A percentile compares a stretch with the other conserved stretches of the same genome.
Conservation (phyloP, 2,113 vertebrate genomes). For the Pandion haliaetus region DNA sequence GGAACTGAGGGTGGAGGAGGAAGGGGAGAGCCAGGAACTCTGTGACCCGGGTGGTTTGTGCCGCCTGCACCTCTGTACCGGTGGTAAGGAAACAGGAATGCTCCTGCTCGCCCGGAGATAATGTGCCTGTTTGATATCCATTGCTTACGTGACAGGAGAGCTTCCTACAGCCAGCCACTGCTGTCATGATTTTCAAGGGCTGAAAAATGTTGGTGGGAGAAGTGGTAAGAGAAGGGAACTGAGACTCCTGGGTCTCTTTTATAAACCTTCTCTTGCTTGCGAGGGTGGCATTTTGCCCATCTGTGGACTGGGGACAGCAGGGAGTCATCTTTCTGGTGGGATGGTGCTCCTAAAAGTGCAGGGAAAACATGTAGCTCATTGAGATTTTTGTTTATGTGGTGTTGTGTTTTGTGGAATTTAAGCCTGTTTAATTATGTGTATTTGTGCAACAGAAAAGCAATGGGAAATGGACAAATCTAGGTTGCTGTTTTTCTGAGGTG, state of each 20-base stretch:
- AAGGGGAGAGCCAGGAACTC: conserved; percentile 62
- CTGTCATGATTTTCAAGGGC: background rate
- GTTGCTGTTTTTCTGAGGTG: background rate
- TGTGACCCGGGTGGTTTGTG: conserved; percentile 72
- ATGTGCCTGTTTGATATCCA: background rate
- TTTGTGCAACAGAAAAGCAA: background rate
- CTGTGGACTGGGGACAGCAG: background rate
- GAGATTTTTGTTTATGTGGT: background rate
- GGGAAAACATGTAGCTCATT: background rate
- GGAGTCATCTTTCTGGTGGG: background rate
- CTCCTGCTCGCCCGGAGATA: background rate
- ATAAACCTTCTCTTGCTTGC: background rate
- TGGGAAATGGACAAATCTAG: background rate
- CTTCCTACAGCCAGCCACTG: background rate
- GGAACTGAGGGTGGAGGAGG: conserved; percentile 71
- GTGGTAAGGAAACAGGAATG: conserved; percentile 70
- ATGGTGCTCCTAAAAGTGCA: background rate
- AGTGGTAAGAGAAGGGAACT: background rate
- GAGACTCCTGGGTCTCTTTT: background rate
- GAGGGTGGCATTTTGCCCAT: background rate
- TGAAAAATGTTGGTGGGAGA: background rate
- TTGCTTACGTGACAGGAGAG: background rate
- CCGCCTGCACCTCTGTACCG: conserved; percentile 71
- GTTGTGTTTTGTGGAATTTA: background rate
- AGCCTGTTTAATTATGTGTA: background rate